phyloP scores from a whole-genome alignment of 2,113 vertebrate species.

The Porphyrio hochstetteri region DNA sequence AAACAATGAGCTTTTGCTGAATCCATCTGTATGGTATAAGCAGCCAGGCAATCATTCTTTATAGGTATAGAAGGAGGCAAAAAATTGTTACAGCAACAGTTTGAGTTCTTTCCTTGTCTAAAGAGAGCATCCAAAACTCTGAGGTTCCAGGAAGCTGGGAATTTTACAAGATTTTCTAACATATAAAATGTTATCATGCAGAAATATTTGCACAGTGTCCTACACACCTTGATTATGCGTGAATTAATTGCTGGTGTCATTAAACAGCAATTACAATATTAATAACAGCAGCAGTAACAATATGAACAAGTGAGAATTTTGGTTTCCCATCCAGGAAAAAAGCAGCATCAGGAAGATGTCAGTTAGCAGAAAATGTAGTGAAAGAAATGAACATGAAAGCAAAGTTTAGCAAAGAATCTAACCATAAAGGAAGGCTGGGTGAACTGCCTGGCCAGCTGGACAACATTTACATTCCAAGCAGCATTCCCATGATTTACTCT shows the following conservation, averaged over 20 bases:
- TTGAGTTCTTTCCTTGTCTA: not conserved
- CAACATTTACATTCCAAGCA: constrained; percentile 46
- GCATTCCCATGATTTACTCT: constrained; percentile 39
- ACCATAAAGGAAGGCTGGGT: not conserved
- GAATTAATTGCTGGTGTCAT: not conserved
- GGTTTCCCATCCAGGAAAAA: not conserved
- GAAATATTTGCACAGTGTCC: not conserved
- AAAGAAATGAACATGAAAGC: not conserved
- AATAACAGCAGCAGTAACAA: not conserved
- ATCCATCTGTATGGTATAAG: not conserved
- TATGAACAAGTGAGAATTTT: not conserved
- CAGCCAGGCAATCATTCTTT: not conserved
- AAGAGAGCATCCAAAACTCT: not conserved
- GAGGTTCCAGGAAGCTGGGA: not conserved
- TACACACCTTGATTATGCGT: not conserved
- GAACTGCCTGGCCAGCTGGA: constrained; percentile 46
- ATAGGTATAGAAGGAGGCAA: not conserved
- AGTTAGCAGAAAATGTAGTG: not conserved
- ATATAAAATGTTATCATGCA: not conserved
- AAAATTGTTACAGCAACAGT: not conserved
- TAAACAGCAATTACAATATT: not conserved
- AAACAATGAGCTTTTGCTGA: not conserved
- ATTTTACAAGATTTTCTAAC: not conserved
- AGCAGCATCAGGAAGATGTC: not conserved
- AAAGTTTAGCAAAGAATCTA: constrained; percentile 16